Base-by-base conservation (phyloP, 2,797 vertebrate genomes). In the Oreortyx pictus region DNA sequence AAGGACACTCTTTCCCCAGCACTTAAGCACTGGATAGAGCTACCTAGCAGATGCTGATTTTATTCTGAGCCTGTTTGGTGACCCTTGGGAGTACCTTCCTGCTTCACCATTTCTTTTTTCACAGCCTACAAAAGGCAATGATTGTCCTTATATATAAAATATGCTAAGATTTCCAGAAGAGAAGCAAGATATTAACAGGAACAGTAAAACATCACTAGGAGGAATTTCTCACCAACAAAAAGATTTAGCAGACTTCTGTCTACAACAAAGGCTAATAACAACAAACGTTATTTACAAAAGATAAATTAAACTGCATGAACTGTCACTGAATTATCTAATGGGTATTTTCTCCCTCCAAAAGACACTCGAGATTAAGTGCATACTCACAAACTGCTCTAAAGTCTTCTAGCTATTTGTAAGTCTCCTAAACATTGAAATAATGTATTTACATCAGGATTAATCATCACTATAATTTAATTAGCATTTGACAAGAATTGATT, bases 381-480 rank as follows among this genome's bases (percentile, higher is more conserved):
- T 93, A 71, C 93, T 95, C 90, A 92, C 76, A 76, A 76, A 88
- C 0, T 43, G 83, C 95, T 96, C 95, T 94, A 94, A 95, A 94
- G 94, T 86, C 94, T 95, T 96, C 84, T 92, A 95, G 96, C 94
- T 97, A 97, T 97, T 97, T 97, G 92, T 97, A 96, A 95, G 70
- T 75, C 67, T 73, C 80, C 80, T 95, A 97, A 97, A 97, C 79
- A 93, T 39, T 80, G 92, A 95, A 97, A 97, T 94, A 97, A 95
- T 90, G 57, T 94, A 93, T 91, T 98, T 97, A 97, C 94, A 96
- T 96, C 96, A 96, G 94, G 96, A 97, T 97, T 97, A 97, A 97
- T 98, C 97, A 97, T 95, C 96, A 94, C 97, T 97, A 97, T 97
- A 97, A 97, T 97, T 97, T 98, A 97, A 98, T 97, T 97, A 97